These are phyloP conservation scores for Belonocnema kinseyi DNA, from an alignment of 1,140 invertebrate genomes.

Conservation along the genomic window DNA sequence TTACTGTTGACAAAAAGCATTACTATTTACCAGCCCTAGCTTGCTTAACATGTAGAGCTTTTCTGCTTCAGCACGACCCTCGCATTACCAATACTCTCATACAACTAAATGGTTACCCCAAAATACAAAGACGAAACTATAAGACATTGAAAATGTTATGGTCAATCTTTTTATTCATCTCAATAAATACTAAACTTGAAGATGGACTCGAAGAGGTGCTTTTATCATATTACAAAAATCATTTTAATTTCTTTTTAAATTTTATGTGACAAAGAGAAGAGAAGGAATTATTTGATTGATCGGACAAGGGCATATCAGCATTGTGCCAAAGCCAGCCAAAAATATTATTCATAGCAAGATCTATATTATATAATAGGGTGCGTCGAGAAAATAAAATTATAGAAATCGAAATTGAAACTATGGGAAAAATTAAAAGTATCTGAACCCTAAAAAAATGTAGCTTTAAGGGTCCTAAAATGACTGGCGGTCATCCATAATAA, in stretches of 20 bases:
- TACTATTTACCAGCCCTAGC: not conserved
- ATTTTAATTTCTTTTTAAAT: not conserved
- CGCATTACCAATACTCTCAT: not conserved
- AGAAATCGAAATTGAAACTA: too few species aligned
- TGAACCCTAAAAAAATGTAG: too few species aligned
- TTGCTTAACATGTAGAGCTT: not conserved
- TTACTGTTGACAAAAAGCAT: not conserved
- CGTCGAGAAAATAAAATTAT: too few species aligned
- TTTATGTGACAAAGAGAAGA: too few species aligned
- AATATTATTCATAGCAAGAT: too few species aligned
- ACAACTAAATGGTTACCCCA: not conserved
- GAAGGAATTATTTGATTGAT: too few species aligned
- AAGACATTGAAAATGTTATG: not conserved
- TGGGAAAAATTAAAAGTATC: too few species aligned
- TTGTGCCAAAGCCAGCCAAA: too few species aligned
- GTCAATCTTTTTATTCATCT: not conserved
- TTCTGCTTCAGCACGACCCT: slow-evolving; percentile 7
- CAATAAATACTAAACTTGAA: not conserved
- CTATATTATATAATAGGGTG: too few species aligned
- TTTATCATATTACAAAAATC: not conserved
- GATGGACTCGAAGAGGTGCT: slow-evolving; percentile 25
- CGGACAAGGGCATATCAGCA: too few species aligned
- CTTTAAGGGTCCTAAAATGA: too few species aligned
- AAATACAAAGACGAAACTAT: slow-evolving; percentile 9
- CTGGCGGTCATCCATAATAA: too few species aligned